A percentile compares a stretch with the other conserved stretches of the same genome.
Conservation (phyloP, 2,113 vertebrate species). For the Daboia siamensis region DNA sequence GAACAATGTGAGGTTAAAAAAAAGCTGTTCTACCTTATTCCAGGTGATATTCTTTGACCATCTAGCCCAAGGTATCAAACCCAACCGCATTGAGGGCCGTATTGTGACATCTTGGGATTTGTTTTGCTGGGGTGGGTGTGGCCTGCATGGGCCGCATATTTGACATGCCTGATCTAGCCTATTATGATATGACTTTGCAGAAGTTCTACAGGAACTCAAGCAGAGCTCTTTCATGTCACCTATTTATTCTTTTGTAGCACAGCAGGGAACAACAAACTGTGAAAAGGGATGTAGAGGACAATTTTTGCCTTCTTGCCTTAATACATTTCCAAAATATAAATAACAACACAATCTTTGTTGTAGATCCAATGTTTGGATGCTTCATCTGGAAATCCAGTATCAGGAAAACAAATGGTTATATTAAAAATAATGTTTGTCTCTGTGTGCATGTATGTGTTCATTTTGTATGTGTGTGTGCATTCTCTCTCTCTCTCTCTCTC, state of each 20-base stretch:
- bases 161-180: not conserved
- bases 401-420: not conserved
- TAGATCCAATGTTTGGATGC: not conserved
- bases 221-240: not conserved
- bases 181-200: not conserved
- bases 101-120: no score
- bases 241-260: not conserved
- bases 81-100: no score
- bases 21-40: not conserved
- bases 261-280: no score
- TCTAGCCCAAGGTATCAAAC: not conserved
- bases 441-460: no score
- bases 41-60: not conserved
- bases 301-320: not conserved
- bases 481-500: not conserved
- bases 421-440: not conserved
- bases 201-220: not conserved
- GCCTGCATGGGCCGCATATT: no score
- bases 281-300: not conserved
- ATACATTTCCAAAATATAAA: not conserved
- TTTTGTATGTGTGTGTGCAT: no score
- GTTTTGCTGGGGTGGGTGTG: no score
- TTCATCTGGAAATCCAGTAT: not conserved
- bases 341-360: not conserved
- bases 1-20: not conserved